Conservation (phyloP, 53 echinoderm and acorn worm species). For the Stichopus horrens region DNA sequence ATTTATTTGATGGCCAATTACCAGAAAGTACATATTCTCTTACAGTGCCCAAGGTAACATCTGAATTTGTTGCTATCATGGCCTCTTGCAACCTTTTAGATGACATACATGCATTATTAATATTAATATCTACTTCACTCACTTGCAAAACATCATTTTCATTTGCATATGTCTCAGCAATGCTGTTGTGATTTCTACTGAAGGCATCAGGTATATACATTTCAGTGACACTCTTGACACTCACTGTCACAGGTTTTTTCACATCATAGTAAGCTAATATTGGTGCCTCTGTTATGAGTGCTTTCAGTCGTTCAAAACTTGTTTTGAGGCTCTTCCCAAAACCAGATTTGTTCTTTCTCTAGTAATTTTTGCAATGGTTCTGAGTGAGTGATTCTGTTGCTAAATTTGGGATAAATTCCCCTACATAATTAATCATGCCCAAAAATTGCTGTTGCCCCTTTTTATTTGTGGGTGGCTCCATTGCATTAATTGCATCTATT, state of each 20-base stretch:
- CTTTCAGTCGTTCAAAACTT: slow-evolving; percentile 35
- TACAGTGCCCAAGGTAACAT: slow-evolving; percentile 10
- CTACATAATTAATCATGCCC: slow-evolving; percentile 42
- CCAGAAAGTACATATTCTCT: slow-evolving; percentile 12
- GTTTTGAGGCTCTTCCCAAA: slow-evolving; percentile 40
- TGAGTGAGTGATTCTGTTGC: background rate
- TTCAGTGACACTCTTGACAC: slow-evolving; percentile 19
- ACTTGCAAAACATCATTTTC: slow-evolving; percentile 26
- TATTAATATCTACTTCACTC: slow-evolving; percentile 29
- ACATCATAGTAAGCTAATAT: slow-evolving; percentile 48
- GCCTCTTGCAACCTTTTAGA: slow-evolving; percentile 37
- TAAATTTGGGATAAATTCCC: background rate
- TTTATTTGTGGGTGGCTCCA: background rate
- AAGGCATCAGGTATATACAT: slow-evolving; percentile 45
- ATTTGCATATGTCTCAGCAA: background rate
- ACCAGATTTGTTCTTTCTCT: slow-evolving; percentile 30
- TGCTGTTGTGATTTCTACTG: slow-evolving; percentile 37
- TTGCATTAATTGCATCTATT: background rate
- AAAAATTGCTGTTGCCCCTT: slow-evolving; percentile 5
- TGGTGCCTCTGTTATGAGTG: slow-evolving; percentile 40
- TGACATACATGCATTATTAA: slow-evolving; percentile 36
- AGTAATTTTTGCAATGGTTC: slow-evolving; percentile 11
- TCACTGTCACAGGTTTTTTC: slow-evolving; percentile 38
- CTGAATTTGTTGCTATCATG: slow-evolving; percentile 21
- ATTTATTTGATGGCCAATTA: slow-evolving; percentile 31